Evolutionary conservation across 2,113 vertebrate genomes (phyloP), one percentile per base, ranked within the genome.

Genomic region (Centrocercus urophasianus): DNA sequence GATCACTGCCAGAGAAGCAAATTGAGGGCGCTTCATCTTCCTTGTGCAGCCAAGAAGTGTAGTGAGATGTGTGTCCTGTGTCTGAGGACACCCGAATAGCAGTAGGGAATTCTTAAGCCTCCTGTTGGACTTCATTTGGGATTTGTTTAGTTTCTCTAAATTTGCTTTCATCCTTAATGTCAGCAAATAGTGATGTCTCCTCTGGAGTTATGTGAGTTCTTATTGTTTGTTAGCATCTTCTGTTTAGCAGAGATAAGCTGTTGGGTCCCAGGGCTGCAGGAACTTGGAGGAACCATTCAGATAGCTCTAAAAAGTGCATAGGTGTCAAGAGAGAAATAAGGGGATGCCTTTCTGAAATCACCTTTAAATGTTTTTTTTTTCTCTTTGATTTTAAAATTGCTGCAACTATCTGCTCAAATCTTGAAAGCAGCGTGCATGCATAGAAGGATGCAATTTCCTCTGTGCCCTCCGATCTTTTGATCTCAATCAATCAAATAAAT

Each of bases 401-500:
- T 90, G 70, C 43, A 92, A 47, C 80, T 83, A 54, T 93, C 90
- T 94, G 45, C 71, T 90, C 47, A 73, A 60, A 95, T 96, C 90
- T 92, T 84, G 82, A 95, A 89, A 86, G 43, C 66, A 66, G 52
- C 90, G 79, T 66, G 36, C 0, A 0, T 92, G 90, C 8, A 24
- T 59, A 32, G 69, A 59, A 96, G 79, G 54, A 91, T 81, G 91
- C 59, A 38, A 73, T 93, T 91, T 89, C 77, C 32, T 14, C 3
- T 69, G 79, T 59, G 76, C 73, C 88, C 78, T 73, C 60, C 60
- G 70, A 77, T 92, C 95, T 95, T 88, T 90, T 86, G 93, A 92
- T 96, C 96, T 91, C 80, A 70, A 38, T 96, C 86, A 81, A 38
- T 96, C 86, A 91, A 91, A 84, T 91, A 82, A 90, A 91, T 78